Evolutionary conservation across 2,113 vertebrate genomes (phyloP).

Genomic region (Saccopteryx leptura): DNA sequence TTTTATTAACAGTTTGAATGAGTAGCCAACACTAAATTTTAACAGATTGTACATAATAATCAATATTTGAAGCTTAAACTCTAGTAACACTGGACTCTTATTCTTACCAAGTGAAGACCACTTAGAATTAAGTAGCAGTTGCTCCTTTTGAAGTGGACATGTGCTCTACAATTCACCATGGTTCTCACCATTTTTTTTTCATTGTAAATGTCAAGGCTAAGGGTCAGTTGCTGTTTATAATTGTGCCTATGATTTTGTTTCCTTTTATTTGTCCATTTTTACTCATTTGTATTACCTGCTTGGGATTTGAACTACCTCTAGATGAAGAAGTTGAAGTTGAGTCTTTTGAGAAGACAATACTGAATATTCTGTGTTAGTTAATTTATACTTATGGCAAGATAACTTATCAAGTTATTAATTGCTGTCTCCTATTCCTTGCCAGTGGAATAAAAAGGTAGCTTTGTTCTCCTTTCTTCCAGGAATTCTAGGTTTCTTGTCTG

Average conservation of each 20-base stretch:
- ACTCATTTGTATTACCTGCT: slow-evolving; percentile 18
- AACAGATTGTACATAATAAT: slow-evolving; percentile 2
- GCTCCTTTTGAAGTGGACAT: not conserved
- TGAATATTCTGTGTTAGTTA: slow-evolving; percentile 33
- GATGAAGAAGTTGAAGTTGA: slow-evolving; percentile 56
- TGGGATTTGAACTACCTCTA: slow-evolving; percentile 22
- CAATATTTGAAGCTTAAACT: slow-evolving; percentile 47
- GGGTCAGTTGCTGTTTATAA: not conserved
- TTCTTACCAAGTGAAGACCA: not conserved
- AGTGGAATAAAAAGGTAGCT: slow-evolving; percentile 34
- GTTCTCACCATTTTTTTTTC: slow-evolving; percentile 35
- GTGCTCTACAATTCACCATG: not conserved
- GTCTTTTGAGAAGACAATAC: not conserved
- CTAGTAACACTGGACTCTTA: not conserved
- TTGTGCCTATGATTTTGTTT: slow-evolving; percentile 29
- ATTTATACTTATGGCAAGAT: slow-evolving; percentile 30
- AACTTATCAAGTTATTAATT: slow-evolving; percentile 37
- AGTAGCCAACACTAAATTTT: slow-evolving; percentile 16
- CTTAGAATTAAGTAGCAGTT: slow-evolving; percentile 8
- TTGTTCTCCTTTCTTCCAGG: not conserved
- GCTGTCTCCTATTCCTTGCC: not conserved
- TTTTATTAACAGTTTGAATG: not conserved
- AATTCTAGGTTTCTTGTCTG: slow-evolving; percentile 50
- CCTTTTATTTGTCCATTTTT: slow-evolving; percentile 29
- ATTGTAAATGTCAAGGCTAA: not conserved